These are phyloP conservation scores for Heterotis niloticus DNA, from an alignment of 2,113 vertebrate genomes.

Conservation along the genomic window DNA sequence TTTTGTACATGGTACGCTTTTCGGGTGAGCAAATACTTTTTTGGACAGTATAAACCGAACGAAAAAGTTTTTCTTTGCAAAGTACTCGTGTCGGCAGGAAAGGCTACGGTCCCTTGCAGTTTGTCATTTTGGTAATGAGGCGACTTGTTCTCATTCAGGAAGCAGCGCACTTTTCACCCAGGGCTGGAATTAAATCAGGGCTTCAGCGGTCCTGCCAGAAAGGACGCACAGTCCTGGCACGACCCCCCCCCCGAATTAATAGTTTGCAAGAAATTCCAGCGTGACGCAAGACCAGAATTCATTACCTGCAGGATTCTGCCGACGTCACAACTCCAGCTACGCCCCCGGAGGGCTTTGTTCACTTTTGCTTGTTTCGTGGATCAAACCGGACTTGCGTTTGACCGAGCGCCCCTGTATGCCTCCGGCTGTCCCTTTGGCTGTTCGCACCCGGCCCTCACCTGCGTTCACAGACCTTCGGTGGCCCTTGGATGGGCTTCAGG, in stretches of 20 bases:
- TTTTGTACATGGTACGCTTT: too few relatives aligned
- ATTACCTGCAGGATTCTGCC: conserved; percentile 12
- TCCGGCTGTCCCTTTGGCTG: too few relatives aligned
- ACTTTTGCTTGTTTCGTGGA: neutral
- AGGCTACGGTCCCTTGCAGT: neutral
- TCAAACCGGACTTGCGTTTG: neutral
- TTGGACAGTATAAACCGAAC: too few relatives aligned
- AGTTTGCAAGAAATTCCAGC: conserved; percentile 13
- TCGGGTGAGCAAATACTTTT: too few relatives aligned
- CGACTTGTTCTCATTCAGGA: conserved; percentile 10
- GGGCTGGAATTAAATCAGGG: conserved; percentile 4
- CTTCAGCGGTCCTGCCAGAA: neutral
- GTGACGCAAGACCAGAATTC: conserved; percentile 5
- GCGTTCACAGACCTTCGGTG: too few relatives aligned
- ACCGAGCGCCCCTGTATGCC: too few relatives aligned
- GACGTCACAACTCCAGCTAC: conserved; percentile 9
- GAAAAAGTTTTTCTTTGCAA: neutral
- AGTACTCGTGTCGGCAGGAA: too few relatives aligned
- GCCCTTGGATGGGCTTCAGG: too few relatives aligned
- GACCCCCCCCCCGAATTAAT: neutral
- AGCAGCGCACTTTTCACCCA: neutral
- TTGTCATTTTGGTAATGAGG: neutral
- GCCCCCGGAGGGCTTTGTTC: conserved; percentile 11
- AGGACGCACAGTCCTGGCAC: neutral
- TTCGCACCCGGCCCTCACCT: too few relatives aligned